Conservation (phyloP, 2,113 vertebrate genomes). For the Galemys pyrenaicus region DNA sequence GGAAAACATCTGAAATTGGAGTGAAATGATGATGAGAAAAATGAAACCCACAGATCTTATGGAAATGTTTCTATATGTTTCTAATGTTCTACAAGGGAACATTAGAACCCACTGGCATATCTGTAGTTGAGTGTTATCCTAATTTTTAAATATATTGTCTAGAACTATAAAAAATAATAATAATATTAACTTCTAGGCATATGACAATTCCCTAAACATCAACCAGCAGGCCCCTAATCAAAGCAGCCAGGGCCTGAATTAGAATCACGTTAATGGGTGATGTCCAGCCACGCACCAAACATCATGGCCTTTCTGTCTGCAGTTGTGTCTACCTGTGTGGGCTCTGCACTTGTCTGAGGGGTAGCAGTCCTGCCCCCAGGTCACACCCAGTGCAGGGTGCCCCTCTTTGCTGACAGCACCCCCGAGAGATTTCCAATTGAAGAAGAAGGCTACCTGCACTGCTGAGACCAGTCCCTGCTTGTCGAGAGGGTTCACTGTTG, state of each 20-base stretch:
- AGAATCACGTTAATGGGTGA: neutral
- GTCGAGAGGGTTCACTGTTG: fast-evolving
- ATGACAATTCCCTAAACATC: neutral
- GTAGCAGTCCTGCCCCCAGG: neutral
- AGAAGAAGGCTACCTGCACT: neutral
- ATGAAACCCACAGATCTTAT: neutral
- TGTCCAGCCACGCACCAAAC: neutral
- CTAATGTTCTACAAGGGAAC: neutral
- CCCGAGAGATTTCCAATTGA: neutral
- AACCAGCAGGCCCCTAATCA: neutral
- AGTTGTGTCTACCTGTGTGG: neutral
- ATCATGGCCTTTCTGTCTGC: neutral
- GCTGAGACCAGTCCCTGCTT: neutral
- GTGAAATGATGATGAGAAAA: neutral
- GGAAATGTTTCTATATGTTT: too few species aligned
- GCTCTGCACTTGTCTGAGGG: neutral
- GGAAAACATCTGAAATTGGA: neutral
- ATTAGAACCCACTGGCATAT: neutral
- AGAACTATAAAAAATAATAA: too few species aligned
- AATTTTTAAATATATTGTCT: neutral
- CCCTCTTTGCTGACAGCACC: neutral
- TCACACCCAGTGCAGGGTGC: neutral
- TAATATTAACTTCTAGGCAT: neutral
- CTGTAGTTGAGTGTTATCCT: neutral
- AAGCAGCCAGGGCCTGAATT: neutral